phyloP scores from a whole-genome alignment of 2,888 invertebrate species.

The Chaetoderma sp. region DNA sequence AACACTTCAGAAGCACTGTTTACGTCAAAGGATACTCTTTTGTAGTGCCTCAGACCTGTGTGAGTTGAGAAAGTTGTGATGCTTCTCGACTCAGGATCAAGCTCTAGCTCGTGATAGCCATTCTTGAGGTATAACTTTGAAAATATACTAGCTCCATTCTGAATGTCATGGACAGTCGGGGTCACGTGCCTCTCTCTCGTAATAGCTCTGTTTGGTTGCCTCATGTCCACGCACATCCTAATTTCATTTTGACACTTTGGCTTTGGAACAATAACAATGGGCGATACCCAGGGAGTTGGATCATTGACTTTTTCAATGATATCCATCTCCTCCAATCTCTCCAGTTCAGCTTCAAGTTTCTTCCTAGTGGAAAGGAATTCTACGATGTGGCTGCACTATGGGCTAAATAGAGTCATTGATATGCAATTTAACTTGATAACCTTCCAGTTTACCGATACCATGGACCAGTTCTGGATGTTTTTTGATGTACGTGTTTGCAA shows the following conservation, averaged over 20 bases:
- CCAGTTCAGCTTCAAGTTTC: too few relatives aligned
- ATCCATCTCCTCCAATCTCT: too few relatives aligned
- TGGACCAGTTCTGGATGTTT: too few relatives aligned
- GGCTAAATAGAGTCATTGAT: constrained; percentile 28
- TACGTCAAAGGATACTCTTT: constrained; percentile 41
- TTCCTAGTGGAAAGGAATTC: too few relatives aligned
- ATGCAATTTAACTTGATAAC: constrained; percentile 26
- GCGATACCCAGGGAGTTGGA: too few relatives aligned
- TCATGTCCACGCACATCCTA: constrained; percentile 46
- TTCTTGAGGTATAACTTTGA: constrained; percentile 39
- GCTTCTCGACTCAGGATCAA: constrained; percentile 41
- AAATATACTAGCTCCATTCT: constrained; percentile 41
- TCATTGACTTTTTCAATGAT: too few relatives aligned
- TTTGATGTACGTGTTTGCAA: too few relatives aligned
- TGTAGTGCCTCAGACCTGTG: constrained; percentile 38
- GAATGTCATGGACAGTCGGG: constrained; percentile 42
- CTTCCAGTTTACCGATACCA: constrained; percentile 26
- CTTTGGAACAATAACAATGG: too few relatives aligned
- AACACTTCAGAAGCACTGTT: constrained; percentile 69
- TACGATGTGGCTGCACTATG: constrained; percentile 12
- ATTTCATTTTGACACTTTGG: constrained; percentile 37
- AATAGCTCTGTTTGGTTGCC: constrained; percentile 42
- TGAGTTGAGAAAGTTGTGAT: constrained; percentile 46
- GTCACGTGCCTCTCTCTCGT: constrained; percentile 36
- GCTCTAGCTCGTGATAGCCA: constrained; percentile 45